Evolutionary conservation across 2,888 invertebrate species (phyloP), one percentile per base, ranked within the genome.

Genomic region (Aethes cnicana): DNA sequence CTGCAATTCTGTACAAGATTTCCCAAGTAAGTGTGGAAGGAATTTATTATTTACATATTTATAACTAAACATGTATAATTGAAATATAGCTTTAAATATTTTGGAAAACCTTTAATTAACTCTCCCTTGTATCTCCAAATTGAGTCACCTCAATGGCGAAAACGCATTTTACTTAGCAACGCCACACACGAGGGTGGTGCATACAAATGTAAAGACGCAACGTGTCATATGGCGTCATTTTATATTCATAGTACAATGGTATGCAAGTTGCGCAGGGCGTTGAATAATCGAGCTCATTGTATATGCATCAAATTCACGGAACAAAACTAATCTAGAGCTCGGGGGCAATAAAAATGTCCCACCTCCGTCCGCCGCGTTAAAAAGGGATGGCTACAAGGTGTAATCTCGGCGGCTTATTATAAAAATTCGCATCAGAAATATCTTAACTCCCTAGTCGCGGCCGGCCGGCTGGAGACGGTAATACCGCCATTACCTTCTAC

Each of bases 271-370:
- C 63, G 69, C 65, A 71, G 81, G 81, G 83, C 66, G 81, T 70
- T 81, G 84, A 86, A 83, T 85, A 84, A 88, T 85, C 78, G 83
- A 78, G 76, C 81, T 88, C 87, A 87, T 89, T 87, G 73, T 81
- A 79, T 84, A 89, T 89, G 88, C 88, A 88, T 88, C 88, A 88
- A 86, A 87, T 82, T 84, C 81, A 76, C 80, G 81, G 81, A 86
- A 89, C 87, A 87, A 88, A 87, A 86, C 87, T 88, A 87, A 89
- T 89, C 86, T 84, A 78, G 73, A 77, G 79, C 82, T 72, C 70
- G 68, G 76, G 69, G 81, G 86, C 82, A 85, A 87, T 88, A 89
- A 89, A 89, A 88, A 83, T 81, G 83, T 85, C 85, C 82, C 82
- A 81, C 78, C 82, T 80, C 81, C 76, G 68, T 65, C 72, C 71